Conservation (phyloP, 1,140 invertebrate genomes). For the Brachystomella parvula region DNA sequence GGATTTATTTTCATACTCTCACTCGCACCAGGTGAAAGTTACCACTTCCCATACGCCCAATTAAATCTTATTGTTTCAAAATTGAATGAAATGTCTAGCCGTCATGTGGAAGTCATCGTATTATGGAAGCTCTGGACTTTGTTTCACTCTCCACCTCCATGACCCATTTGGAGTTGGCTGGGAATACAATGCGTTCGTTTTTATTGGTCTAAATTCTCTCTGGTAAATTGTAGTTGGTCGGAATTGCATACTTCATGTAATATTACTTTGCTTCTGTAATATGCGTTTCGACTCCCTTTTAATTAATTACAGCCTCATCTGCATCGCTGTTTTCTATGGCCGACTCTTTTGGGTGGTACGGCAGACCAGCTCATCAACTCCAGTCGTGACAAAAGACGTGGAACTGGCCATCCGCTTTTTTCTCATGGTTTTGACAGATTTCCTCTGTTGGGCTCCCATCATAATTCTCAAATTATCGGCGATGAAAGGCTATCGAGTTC, state of each 20-base stretch:
- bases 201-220: constrained; percentile 56
- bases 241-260: constrained; percentile 4
- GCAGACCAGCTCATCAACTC: constrained; percentile 52
- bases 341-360: constrained; percentile 59
- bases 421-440: constrained; percentile 64
- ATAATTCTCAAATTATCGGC: constrained; percentile 60
- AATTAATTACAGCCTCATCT: constrained; percentile 47
- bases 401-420: constrained; percentile 65
- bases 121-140: constrained; percentile 63
- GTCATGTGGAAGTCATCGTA: constrained; percentile 50
- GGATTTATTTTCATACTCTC: constrained; percentile 54
- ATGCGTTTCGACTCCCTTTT: background rate
- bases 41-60: constrained; percentile 27
- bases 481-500: constrained; percentile 49
- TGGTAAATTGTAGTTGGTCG: constrained; percentile 24
- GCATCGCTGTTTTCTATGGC: constrained; percentile 56
- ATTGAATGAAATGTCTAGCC: constrained; percentile 7
- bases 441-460: constrained; percentile 66
- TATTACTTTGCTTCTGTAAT: no score
- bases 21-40: constrained; percentile 58
- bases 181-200: constrained; percentile 66
- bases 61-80: background rate
- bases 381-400: constrained; percentile 53
- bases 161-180: constrained; percentile 61
- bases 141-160: constrained; percentile 64